Conservation (phyloP, 2,113 vertebrate species). For the Salvelinus fontinalis region DNA sequence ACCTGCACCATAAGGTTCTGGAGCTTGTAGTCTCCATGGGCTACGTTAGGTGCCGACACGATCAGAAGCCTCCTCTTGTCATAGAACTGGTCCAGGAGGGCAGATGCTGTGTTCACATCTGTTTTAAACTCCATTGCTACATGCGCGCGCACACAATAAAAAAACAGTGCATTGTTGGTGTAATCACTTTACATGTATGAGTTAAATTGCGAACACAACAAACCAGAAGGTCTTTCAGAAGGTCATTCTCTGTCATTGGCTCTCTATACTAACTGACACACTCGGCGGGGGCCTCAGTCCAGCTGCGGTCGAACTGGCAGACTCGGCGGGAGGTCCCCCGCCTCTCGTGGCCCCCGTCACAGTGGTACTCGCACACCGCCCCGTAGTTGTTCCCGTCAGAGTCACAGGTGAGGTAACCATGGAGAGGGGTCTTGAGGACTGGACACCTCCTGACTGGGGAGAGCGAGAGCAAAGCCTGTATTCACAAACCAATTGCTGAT, state of each 20-base stretch:
- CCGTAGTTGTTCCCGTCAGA: constrained; percentile 89
- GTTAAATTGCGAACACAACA: not conserved
- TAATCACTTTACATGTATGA: not conserved
- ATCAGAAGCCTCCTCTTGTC: constrained; percentile 89
- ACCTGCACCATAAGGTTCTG: constrained; percentile 94
- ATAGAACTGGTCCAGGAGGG: constrained; percentile 91
- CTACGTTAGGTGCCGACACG: constrained; percentile 84
- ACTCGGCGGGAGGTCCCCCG: constrained; percentile 77
- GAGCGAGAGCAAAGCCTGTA: not conserved
- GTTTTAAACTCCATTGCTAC: constrained; percentile 88
- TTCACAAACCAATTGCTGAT: too few relatives aligned
- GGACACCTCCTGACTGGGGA: constrained; percentile 85
- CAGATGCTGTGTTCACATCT: constrained; percentile 77
- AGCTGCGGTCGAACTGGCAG: constrained; percentile 86
- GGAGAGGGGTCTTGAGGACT: constrained; percentile 76
- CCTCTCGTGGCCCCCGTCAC: constrained; percentile 86
- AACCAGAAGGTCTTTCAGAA: not conserved
- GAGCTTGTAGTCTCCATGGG: constrained; percentile 86
- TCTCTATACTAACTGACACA: constrained; percentile 81
- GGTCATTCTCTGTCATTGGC: not conserved
- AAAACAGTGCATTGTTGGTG: too few relatives aligned
- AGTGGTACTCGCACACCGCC: constrained; percentile 86
- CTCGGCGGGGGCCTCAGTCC: constrained; percentile 79
- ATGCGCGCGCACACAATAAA: not conserved
- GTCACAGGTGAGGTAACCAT: constrained; percentile 86